Evolutionary conservation across 1,140 invertebrate genomes (phyloP).

Genomic region (Planococcus citri): DNA sequence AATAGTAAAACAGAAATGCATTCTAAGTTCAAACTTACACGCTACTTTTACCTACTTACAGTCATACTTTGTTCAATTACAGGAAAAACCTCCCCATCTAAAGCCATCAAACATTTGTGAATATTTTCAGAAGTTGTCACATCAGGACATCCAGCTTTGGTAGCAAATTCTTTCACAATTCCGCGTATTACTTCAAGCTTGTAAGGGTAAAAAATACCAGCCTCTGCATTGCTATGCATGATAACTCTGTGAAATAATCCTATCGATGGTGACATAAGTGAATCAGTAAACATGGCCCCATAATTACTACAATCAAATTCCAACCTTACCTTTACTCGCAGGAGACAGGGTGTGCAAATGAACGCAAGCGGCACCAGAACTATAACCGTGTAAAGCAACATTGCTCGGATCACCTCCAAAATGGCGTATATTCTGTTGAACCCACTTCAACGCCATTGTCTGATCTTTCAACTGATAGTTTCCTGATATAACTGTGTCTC

Average conservation of each 20-base stretch:
- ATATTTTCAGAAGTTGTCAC: not conserved
- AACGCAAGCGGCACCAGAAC: constrained; percentile 23
- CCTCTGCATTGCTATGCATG: constrained; percentile 40
- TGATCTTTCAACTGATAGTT: constrained; percentile 47
- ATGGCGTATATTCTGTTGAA: constrained; percentile 32
- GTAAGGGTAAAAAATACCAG: constrained; percentile 35
- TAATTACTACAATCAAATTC: no score
- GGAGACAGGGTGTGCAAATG: constrained; percentile 25
- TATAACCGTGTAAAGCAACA: constrained; percentile 23
- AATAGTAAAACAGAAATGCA: no score
- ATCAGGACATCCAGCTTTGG: constrained; percentile 8
- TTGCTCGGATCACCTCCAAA: constrained; percentile 25
- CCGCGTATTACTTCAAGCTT: not conserved
- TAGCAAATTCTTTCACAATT: constrained; percentile 18
- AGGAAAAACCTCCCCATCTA: not conserved
- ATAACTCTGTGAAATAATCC: constrained; percentile 35
- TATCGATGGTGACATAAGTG: constrained; percentile 19
- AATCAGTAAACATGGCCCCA: no score
- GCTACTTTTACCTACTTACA: no score
- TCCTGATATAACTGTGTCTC: constrained; percentile 39
- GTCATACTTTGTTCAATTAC: not conserved
- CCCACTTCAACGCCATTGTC: constrained; percentile 26
- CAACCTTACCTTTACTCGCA: constrained; percentile 24
- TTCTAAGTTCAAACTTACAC: no score
- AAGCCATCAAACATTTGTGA: constrained; percentile 8